Percentiles rank a stretch among this genome's conserved stretches.
phyloP scores from a whole-genome alignment of 2,113 vertebrate species.

The Piliocolobus tephrosceles region DNA sequence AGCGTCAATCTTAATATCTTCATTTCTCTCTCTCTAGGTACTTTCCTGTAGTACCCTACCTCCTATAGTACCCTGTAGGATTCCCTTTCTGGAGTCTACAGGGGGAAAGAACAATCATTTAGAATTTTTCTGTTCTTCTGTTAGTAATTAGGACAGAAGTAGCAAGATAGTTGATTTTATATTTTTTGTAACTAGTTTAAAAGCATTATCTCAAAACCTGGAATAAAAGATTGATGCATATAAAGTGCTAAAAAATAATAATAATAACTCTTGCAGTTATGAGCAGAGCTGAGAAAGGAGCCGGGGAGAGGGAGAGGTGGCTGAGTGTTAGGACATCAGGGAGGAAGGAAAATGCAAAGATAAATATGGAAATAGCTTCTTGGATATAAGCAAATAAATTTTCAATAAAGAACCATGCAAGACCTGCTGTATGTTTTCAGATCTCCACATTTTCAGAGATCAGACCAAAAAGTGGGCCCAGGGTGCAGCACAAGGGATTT shows the following conservation, averaged over 20 bases:
- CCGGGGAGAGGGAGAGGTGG: neutral
- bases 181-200: neutral
- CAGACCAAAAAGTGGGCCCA: neutral
- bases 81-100: neutral
- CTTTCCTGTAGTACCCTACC: neutral
- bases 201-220: neutral
- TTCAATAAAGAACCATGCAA: neutral
- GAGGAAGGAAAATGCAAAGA: neutral
- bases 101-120: neutral
- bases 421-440: neutral
- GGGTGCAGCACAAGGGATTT: neutral
- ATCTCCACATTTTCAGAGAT: neutral
- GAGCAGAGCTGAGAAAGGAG: neutral
- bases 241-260: neutral
- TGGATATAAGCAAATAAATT: neutral
- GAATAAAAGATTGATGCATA: neutral
- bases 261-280: neutral
- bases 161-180: neutral
- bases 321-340: neutral
- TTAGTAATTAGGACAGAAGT: conserved; percentile 20
- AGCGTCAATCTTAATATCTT: neutral
- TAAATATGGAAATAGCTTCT: neutral
- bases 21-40: neutral
- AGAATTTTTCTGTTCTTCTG: neutral
- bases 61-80: too few species aligned